Evolutionary conservation across 2,888 invertebrate species (phyloP).

Genomic region (Pinctada fucata): DNA sequence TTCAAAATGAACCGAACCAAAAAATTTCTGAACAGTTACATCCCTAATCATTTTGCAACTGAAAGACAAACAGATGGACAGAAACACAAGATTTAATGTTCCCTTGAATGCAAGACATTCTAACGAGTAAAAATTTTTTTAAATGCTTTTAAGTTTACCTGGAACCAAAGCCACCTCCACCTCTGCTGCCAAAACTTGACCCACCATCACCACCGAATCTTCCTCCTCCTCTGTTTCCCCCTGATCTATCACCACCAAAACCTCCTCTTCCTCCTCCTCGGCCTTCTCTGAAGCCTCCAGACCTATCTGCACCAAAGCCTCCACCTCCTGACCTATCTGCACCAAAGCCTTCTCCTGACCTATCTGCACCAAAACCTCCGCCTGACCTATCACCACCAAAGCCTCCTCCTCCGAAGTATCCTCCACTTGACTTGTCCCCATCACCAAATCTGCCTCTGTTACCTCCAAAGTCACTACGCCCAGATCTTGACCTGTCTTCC

Average conservation of each 20-base stretch:
- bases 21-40: no score
- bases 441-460: conserved; percentile 22
- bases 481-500: no score
- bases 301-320: conserved; percentile 34
- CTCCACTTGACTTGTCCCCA: conserved; percentile 17
- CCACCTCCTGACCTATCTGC: conserved; percentile 7
- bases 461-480: background rate
- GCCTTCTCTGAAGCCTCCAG: conserved; percentile 28
- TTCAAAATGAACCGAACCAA: no score
- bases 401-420: conserved; percentile 29
- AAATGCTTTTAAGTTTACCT: no score
- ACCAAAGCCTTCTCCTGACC: conserved; percentile 22
- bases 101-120: no score
- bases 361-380: conserved; percentile 8
- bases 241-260: conserved; percentile 12
- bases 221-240: conserved; percentile 8
- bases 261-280: conserved; percentile 31
- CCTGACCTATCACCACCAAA: conserved; percentile 13
- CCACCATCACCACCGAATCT: conserved; percentile 16
- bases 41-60: no score
- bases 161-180: conserved; percentile 24
- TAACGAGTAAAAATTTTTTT: no score
- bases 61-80: no score
- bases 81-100: no score
- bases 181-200: conserved; percentile 17